Percentiles rank a stretch among this genome's conserved stretches.
phyloP scores from a whole-genome alignment of 2,797 vertebrate species.

The Ctenosaura bakeri region DNA sequence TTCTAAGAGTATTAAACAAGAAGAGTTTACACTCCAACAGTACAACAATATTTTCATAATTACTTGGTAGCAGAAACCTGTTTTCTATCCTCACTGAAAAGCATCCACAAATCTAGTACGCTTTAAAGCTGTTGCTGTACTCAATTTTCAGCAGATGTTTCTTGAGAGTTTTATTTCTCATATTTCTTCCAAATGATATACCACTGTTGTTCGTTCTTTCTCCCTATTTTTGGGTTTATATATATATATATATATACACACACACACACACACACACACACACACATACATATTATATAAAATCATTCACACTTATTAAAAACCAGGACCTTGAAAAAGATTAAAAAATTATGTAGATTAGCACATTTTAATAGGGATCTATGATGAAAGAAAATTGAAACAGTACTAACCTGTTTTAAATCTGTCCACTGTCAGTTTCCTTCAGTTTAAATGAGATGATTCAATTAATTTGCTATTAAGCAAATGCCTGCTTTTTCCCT shows the following conservation, averaged over 20 bases:
- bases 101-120: neutral
- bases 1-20: conserved; percentile 20
- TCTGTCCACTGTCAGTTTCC: neutral
- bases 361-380: conserved; percentile 13
- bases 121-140: neutral
- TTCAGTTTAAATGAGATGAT: conserved; percentile 46
- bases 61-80: conserved; percentile 45
- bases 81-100: conserved; percentile 19
- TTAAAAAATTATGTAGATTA: neutral
- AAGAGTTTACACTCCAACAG: neutral
- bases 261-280: neutral
- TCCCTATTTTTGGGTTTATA: neutral
- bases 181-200: neutral
- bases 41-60: conserved; percentile 51
- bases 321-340: neutral
- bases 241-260: too few relatives aligned
- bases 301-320: neutral
- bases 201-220: neutral
- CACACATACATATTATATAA: neutral
- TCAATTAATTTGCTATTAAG: conserved; percentile 26
- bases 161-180: neutral
- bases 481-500: conserved; percentile 35
- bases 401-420: neutral
- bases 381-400: conserved; percentile 20
- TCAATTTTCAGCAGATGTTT: neutral